Base-by-base conservation (phyloP, 2,113 vertebrate genomes). In the Vidua chalybeata region DNA sequence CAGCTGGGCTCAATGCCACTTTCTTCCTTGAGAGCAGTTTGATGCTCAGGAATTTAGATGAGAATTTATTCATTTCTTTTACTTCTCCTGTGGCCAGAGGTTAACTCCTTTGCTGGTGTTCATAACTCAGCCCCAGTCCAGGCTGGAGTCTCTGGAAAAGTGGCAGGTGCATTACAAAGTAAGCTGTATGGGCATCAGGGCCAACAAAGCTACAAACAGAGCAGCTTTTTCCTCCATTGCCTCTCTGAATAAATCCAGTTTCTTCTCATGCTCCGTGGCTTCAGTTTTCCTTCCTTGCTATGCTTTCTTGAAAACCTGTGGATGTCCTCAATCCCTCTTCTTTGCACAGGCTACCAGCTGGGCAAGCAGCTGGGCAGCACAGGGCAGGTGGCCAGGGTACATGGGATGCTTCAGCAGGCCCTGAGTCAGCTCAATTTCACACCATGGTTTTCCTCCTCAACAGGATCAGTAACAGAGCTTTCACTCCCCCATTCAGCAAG, bases 141-240 rank as follows among this genome's bases (percentile, higher is more conserved):
- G 27, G 8, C 3, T 54, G 46, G 49, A 80, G 14, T 11, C 27
- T n/a, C 55, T 55, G 64, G 28, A 23, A 75, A 17, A 35, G 13
- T 28, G 16, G 10, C 13, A 73, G 67, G 37, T 4, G 6, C 16
- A 3, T 51, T 73, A 61, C 30, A 23, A 73, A 74, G 9, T 14
- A 11, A 56, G 7, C 14, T 66, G 9, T 27, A 4, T 9, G 16
- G 15, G 14, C 39, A 75, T 17, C n/a, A n/a, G 37, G 13, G 28
- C 35, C 45, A 80, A 13, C 13, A 84, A 56, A 73, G 5, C 31
- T 45, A 8, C 11, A 48, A 10, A 45, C 3, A 69, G 20, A 46
- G 33, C 2, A 5, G 23, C 10, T 13, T 55, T 31, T 88, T 21
- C 43, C 62, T 67, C 0, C 0, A 10, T 28, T 75, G n/a, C 30